Base-by-base conservation (phyloP, 2,797 vertebrate species). In the Cyclopterus lumpus region DNA sequence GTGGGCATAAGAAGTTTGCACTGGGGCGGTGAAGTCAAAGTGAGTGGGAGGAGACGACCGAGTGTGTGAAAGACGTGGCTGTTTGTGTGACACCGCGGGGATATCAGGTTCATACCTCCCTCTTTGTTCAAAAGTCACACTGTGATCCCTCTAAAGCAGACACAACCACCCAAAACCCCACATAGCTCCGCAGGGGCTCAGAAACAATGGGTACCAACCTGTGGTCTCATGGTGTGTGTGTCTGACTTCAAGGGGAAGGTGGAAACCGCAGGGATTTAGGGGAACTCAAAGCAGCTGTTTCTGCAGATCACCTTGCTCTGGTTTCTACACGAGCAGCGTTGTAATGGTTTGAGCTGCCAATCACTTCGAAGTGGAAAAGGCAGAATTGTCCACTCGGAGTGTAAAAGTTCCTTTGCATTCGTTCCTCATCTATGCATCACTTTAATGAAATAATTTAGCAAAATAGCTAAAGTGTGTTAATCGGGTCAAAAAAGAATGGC, bases 71-170 rank as follows among this genome's bases (percentile, higher is more conserved):
- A 85, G 88, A 85, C n/a, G 20, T 65, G 76, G 81, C 74, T 87
- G 88, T 85, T 92, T 87, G 86, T 80, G 83, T 80, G 92, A 93
- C 89, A 90, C 83, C 30, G 73, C 26, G 61, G 80, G 82, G 79
- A 84, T 93, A 94, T 95, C 93, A 66, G 88, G 85, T 95, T 95
- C 84, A 82, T 87, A 79, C 82, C 77, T 67, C 77, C 80, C 73
- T 75, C 88, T 93, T 94, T 95, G 93, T 94, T 87, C 82, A 82
- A 49, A 51, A 85, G 81, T 86, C 80, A 55, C 77, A 67, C 82
- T 63, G 65, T 85, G 85, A 92, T 84, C 82, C 66, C 82, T 84
- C 64, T 77, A 86, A 81, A 88, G 84, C 83, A 82, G 77, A 87
- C 80, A 73, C 87, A 89, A 90, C 88, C 85, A 92, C 84, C 82